These are phyloP conservation scores for Prietella phreatophila DNA, from an alignment of 2,113 vertebrate genomes.

Conservation along the genomic window DNA sequence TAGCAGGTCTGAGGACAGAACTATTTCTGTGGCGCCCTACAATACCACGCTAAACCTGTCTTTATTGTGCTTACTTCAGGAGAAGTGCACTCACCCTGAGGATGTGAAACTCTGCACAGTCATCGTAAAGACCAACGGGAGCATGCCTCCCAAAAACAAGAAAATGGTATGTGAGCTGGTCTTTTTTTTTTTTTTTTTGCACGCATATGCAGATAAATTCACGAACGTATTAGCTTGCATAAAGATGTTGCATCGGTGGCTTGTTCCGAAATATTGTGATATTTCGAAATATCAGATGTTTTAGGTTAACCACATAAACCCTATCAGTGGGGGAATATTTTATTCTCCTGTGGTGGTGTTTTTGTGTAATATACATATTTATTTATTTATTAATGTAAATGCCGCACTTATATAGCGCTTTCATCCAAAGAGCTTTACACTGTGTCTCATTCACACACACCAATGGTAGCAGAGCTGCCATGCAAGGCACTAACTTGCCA, in stretches of 20 bases:
- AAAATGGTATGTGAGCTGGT: conserved; percentile 82
- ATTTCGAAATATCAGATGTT: too few species aligned
- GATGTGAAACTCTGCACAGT: conserved; percentile 94
- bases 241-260: background rate
- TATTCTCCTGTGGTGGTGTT: too few species aligned
- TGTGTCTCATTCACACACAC: too few species aligned
- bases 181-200: background rate
- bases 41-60: background rate
- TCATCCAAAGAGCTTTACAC: too few species aligned
- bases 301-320: too few species aligned
- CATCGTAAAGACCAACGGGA: conserved; percentile 95
- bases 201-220: background rate
- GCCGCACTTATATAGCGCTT: too few species aligned
- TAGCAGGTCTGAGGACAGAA: background rate
- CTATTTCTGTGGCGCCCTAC: background rate
- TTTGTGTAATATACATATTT: too few species aligned
- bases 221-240: background rate
- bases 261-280: background rate
- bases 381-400: too few species aligned
- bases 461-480: too few species aligned
- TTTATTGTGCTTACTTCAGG: conserved; percentile 35
- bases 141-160: conserved; percentile 90
- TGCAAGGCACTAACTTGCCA: too few species aligned
- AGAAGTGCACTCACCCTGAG: conserved; percentile 95
- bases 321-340: background rate